Evolutionary conservation across 2,797 vertebrate species (phyloP), one percentile per base, ranked within the genome.

Genomic region (Myripristis jacobus): DNA sequence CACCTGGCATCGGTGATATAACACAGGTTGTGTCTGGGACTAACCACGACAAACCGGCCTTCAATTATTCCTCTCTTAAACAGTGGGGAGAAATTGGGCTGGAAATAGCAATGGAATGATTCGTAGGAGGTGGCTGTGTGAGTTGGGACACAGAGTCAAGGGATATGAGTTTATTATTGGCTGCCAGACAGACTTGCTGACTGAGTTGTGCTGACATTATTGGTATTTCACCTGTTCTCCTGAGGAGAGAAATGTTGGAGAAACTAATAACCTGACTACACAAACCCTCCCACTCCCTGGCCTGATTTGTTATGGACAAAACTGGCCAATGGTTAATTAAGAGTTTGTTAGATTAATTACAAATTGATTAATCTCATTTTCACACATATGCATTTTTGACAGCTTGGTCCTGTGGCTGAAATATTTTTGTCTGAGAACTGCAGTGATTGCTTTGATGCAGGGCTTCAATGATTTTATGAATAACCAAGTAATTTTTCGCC

Each of bases 121-220:
- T 36, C 82, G 78, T 68, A 77, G 74, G 80, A 83, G 70, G 79
- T 66, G 81, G 85, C 87, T 84, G 75, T 90, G 90, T 78, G 88
- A 87, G 83, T 81, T 85, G 90, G 91, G 90, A 86, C 81, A 77
- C 55, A 57, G 83, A 91, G 89, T 92, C 90, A 18, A 80, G 91
- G 90, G 90, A 92, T 89, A 84, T 77, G 77, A 88, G 88, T 92
- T 90, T 93, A 90, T 93, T 93, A 93, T 90, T 90, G 92, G 92
- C 89, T 90, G 90, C 84, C 83, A 89, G 90, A 90, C 90, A 92
- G 90, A 90, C 80, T 91, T 93, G 91, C 92, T 92, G 92, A 93
- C 89, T 91, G 90, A 89, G 90, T 91, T 91, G 89, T 91, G 86
- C 91, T 91, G 93, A 92, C 91, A 86, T 92, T 94, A 92, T 92